These are phyloP conservation scores for Ardeotis arabs DNA, from an alignment of 2,113 vertebrate species.

Conservation along the genomic window DNA sequence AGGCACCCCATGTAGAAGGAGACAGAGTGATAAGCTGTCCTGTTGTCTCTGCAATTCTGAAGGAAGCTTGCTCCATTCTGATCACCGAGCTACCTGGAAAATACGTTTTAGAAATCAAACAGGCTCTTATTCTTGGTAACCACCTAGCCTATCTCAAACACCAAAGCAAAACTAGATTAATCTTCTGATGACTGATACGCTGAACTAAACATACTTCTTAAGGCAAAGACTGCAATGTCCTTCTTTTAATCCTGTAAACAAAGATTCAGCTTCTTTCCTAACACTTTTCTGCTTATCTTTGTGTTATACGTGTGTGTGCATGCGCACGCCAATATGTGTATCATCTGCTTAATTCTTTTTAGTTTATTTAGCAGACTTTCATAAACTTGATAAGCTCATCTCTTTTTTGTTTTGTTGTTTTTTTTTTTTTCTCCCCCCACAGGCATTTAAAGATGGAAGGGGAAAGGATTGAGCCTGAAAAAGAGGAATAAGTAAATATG, in stretches of 20 bases:
- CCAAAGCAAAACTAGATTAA: neutral
- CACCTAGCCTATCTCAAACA: neutral
- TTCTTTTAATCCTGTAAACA: neutral
- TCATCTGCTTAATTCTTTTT: neutral
- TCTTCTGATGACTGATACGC: neutral
- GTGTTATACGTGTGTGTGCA: neutral
- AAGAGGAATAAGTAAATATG: neutral
- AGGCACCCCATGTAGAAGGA: conserved; percentile 11
- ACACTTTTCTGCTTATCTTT: neutral
- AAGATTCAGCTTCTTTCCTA: neutral
- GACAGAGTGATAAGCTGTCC: conserved; percentile 32
- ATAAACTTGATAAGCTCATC: neutral
- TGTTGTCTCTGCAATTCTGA: neutral
- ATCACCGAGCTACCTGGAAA: neutral
- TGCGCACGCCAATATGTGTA: neutral
- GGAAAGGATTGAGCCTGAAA: neutral
- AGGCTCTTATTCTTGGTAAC: neutral
- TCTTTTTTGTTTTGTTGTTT: neutral
- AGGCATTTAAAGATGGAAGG: neutral
- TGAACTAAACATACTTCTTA: neutral
- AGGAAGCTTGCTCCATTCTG: neutral
- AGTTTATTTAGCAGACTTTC: neutral
- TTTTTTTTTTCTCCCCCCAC: too few species aligned
- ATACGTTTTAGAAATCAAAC: conserved; percentile 1
- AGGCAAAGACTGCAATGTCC: neutral